Conservation (phyloP, 2,888 invertebrate genomes). For the Eubasilissa splendida region DNA sequence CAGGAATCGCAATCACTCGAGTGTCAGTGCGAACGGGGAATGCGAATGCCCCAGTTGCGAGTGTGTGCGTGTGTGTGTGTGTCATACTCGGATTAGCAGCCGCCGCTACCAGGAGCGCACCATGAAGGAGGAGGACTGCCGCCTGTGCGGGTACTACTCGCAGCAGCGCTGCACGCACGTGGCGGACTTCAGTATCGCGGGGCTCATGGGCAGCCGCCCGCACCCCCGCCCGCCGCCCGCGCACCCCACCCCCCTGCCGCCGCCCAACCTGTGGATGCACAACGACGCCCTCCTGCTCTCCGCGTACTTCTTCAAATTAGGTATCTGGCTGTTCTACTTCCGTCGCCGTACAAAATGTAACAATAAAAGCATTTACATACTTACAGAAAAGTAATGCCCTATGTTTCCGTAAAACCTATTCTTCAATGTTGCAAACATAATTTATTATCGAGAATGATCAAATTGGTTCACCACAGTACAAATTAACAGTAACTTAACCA, state of each 20-base stretch:
- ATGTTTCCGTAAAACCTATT: not conserved
- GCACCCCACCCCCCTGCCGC: conserved; percentile 64
- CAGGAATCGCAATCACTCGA: not conserved
- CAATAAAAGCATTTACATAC: not conserved
- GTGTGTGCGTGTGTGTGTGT: not conserved
- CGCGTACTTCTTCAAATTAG: conserved; percentile 73
- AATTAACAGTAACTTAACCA: no score
- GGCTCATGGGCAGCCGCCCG: conserved; percentile 72
- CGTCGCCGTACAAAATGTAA: not conserved
- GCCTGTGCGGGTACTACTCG: conserved; percentile 67
- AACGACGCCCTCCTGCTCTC: conserved; percentile 70
- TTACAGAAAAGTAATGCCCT: not conserved
- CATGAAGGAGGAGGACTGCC: conserved; percentile 72
- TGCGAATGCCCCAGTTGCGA: not conserved
- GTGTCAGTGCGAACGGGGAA: not conserved
- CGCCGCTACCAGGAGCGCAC: conserved; percentile 36
- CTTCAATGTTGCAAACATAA: no score
- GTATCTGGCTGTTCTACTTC: conserved; percentile 61
- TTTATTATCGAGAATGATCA: no score
- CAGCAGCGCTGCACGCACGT: conserved; percentile 66
- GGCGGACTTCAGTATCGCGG: conserved; percentile 62
- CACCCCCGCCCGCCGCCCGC: conserved; percentile 63
- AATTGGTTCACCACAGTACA: no score
- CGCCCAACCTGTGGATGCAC: conserved; percentile 66
- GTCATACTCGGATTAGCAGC: not conserved